Evolutionary conservation across 2,888 invertebrate species (phyloP), one percentile per base, ranked within the genome.

Genomic region (Andrena chrysosceles): DNA sequence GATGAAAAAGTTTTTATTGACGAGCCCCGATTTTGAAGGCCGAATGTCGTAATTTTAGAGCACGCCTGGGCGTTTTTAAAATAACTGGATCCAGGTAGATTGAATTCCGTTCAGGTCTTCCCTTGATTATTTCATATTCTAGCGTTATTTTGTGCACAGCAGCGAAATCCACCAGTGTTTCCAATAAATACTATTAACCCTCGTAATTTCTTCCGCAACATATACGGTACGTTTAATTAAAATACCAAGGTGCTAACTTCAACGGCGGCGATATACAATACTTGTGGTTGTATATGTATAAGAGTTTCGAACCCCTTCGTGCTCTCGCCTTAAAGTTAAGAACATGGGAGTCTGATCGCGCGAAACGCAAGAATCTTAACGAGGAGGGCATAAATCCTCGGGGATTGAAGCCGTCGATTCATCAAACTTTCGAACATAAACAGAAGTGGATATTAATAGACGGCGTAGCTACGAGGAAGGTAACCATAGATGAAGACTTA

Each of bases 391-490:
- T 81, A 69, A 73, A 73, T 79, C 63, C 4, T 2, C 48, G 2
- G 16, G 42, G 52, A 52, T 63, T 13, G 16, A 20, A 31, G 23
- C 8, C 4, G n/a, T 16, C 74, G 74, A 82, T 81, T 80, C 29
- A 8, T 80, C 74, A 56, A 80, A 80, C 66, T 70, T 80, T 33
- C 52, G 20, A 66, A 80, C 68, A 60, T 56, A 69, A 73, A 81
- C 49, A 63, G 42, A 62, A 52, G 54, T 56, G 48, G 62, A 68
- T 71, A 76, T 76, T 64, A 82, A 81, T 68, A 71, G 68, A 42
- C 16, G 56, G 59, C 33, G 31, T 67, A 56, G n/a, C n/a, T 35
- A 49, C 13, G 60, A 23, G 29, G 48, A 62, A 52, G 20, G 26
- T 26, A 35, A 26, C 13, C n/a, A 10, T 48, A 29, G n/a, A 16